A percentile compares a stretch with the other conserved stretches of the same genome.
Evolutionary conservation across 2,888 invertebrate species (phyloP).

Genomic region (Rambutsinella grinnellia): DNA sequence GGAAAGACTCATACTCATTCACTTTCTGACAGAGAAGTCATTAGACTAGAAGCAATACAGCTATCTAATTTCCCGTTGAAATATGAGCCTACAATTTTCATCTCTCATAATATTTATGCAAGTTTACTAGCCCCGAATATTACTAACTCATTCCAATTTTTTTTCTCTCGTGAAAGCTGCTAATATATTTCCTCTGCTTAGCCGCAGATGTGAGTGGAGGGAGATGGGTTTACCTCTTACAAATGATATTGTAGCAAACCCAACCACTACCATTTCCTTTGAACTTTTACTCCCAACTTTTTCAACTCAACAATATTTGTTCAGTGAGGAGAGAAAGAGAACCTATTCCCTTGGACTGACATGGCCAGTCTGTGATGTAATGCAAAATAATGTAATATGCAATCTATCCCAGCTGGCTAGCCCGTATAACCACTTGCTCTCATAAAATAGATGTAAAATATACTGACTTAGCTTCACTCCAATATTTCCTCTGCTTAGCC

Average conservation of each 20-base stretch:
- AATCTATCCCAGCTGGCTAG: conserved; percentile 47
- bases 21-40: too few species aligned
- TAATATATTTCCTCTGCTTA: background rate
- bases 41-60: too few species aligned
- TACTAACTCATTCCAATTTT: too few species aligned
- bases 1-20: too few species aligned
- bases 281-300: background rate
- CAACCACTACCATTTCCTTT: conserved; percentile 6
- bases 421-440: conserved; percentile 37
- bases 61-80: too few species aligned
- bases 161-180: too few species aligned
- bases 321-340: background rate
- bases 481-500: background rate
- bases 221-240: too few species aligned
- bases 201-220: too few species aligned
- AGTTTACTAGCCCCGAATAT: too few species aligned
- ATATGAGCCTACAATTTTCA: too few species aligned
- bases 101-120: too few species aligned
- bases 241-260: too few species aligned
- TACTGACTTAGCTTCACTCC: conserved; percentile 22
- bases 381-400: conserved; percentile 34
- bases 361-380: conserved; percentile 46
- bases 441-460: conserved; percentile 45
- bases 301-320: background rate
- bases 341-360: conserved; percentile 12